phyloP scores from a whole-genome alignment of 2,113 vertebrate genomes.

The Phrynosoma platyrhinos region DNA sequence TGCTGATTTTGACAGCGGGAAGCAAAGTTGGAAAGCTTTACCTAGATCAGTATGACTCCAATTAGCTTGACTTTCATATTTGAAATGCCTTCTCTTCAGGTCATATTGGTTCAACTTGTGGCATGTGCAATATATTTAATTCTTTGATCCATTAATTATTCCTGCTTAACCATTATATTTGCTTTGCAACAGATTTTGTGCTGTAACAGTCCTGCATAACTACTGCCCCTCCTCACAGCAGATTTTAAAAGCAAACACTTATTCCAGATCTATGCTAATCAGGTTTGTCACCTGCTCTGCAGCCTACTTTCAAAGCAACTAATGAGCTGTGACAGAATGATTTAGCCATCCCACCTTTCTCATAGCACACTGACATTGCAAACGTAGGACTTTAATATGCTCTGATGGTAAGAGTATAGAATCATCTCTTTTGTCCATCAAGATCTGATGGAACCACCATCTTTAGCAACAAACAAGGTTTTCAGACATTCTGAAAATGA shows the following conservation, averaged over 20 bases:
- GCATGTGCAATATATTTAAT: not conserved
- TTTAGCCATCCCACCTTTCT: not conserved
- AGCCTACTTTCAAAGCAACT: not conserved
- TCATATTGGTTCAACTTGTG: not conserved
- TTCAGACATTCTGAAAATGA: not conserved
- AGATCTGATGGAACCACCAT: not conserved
- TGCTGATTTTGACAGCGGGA: constrained; percentile 43
- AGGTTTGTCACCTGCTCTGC: constrained; percentile 38
- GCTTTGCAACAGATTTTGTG: constrained; percentile 29
- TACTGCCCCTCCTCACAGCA: not conserved
- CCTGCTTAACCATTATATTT: constrained; percentile 5
- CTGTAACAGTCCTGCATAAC: not conserved
- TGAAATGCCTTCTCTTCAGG: constrained; percentile 47
- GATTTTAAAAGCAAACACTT: constrained; percentile 19
- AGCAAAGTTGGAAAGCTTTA: constrained; percentile 24
- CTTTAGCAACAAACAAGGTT: constrained; percentile 13
- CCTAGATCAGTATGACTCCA: constrained; percentile 46
- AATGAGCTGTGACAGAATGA: not conserved
- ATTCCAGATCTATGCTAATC: constrained; percentile 24
- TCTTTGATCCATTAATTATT: constrained; percentile 8
- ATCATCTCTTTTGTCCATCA: constrained; percentile 14
- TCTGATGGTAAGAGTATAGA: constrained; percentile 9
- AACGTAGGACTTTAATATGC: constrained; percentile 12
- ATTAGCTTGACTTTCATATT: constrained; percentile 25
- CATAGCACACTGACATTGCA: not conserved